Percentiles rank a stretch among this genome's conserved stretches.
Conservation (phyloP, 2,888 invertebrate genomes). For the Eristalis pertinax region DNA sequence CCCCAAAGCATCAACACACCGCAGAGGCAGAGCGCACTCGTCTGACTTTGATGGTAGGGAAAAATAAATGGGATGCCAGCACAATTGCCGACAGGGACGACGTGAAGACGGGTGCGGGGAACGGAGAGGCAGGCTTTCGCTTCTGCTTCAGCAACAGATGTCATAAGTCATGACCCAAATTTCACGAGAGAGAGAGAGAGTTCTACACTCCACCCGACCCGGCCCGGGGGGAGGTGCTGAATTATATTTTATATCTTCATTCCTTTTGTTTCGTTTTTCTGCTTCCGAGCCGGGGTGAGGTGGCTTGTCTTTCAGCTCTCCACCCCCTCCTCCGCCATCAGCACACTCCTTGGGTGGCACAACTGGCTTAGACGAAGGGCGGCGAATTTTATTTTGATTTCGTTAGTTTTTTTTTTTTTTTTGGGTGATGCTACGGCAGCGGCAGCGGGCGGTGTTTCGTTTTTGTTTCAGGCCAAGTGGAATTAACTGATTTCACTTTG, state of each 20-base stretch:
- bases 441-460: background rate
- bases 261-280: slow-evolving; percentile 36
- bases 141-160: slow-evolving; percentile 70
- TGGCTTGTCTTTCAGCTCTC: background rate
- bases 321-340: background rate
- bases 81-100: slow-evolving; percentile 25
- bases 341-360: background rate
- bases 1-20: background rate
- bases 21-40: background rate
- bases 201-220: background rate
- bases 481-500: slow-evolving; percentile 50
- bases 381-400: slow-evolving; percentile 51
- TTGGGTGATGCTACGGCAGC: background rate
- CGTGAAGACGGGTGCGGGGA: background rate
- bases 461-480: slow-evolving; percentile 52
- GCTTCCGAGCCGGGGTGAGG: background rate
- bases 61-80: slow-evolving; percentile 45
- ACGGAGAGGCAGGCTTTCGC: background rate
- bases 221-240: slow-evolving; percentile 1
- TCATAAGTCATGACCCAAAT: slow-evolving; percentile 72
- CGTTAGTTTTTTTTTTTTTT: slow-evolving; percentile 24
- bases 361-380: slow-evolving; percentile 49
- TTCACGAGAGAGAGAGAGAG: slow-evolving; percentile 56
- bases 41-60: slow-evolving; percentile 38
- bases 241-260: slow-evolving; percentile 59